A percentile compares a stretch with the other conserved stretches of the same genome.
Evolutionary conservation across 2,888 invertebrate genomes (phyloP).

Genomic region (Caradrina clavipalpis): DNA sequence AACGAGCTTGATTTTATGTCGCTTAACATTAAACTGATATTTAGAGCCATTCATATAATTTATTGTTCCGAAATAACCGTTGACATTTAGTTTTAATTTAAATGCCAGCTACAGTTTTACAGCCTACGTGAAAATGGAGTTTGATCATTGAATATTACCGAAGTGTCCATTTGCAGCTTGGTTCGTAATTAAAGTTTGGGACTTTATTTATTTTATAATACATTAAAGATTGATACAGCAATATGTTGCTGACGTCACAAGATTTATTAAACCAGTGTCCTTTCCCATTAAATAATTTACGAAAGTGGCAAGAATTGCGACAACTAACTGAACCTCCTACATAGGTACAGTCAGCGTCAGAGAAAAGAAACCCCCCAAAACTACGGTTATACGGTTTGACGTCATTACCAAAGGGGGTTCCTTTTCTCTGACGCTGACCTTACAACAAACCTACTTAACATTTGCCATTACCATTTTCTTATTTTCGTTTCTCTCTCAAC

Average conservation of each 20-base stretch:
- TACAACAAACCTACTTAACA: neutral
- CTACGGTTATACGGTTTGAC: no score
- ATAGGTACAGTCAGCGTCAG: no score
- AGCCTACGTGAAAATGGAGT: neutral
- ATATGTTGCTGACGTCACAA: neutral
- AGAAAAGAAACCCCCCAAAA: no score
- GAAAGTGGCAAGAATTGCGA: neutral
- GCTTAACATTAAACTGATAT: slow-evolving; percentile 6
- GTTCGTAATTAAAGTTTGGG: no score
- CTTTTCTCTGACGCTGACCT: no score
- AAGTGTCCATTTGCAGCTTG: neutral
- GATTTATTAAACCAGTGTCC: neutral
- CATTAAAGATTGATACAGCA: neutral
- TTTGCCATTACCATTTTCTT: neutral
- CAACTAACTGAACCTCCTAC: no score
- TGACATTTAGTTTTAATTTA: slow-evolving; percentile 12
- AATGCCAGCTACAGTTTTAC: neutral
- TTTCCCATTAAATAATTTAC: neutral
- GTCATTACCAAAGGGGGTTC: no score
- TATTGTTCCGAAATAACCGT: slow-evolving; percentile 10
- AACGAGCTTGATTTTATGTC: slow-evolving; percentile 4
- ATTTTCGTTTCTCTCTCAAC: slow-evolving; percentile 71
- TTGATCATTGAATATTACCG: neutral
- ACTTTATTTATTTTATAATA: no score
- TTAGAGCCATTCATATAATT: slow-evolving; percentile 8